phyloP scores from a whole-genome alignment of 92 coral and sea anemone genomes.

The Porites divaricata region DNA sequence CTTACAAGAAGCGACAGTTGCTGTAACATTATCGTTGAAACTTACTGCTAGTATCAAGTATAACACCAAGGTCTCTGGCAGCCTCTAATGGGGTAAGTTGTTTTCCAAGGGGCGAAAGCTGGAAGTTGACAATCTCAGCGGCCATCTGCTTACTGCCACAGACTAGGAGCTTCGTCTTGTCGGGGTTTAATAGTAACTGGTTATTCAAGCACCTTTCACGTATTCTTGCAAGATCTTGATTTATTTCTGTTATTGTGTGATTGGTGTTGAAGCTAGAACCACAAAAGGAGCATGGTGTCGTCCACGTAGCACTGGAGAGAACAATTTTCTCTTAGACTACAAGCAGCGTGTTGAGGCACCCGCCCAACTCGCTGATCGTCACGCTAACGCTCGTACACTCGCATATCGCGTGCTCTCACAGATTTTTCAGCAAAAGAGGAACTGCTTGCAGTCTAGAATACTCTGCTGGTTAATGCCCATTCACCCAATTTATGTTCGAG shows the following conservation, averaged over 20 bases:
- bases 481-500: no score
- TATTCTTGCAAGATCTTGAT: no score
- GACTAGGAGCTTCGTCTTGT: slow-evolving; percentile 37
- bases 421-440: no score
- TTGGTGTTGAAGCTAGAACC: slow-evolving; percentile 35
- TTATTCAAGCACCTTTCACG: no score
- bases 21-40: slow-evolving; percentile 22
- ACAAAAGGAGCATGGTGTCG: slow-evolving; percentile 48
- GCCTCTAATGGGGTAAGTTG: slow-evolving; percentile 18
- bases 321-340: neutral
- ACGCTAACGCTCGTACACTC: no score
- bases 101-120: slow-evolving; percentile 36
- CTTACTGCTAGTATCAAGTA: slow-evolving; percentile 32
- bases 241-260: slow-evolving; percentile 10
- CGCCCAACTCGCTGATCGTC: no score
- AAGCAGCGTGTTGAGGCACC: no score
- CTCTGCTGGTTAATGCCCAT: no score
- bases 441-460: no score
- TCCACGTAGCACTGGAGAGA: slow-evolving; percentile 52
- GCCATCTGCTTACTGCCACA: slow-evolving; percentile 25
- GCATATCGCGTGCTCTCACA: no score
- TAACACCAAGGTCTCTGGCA: neutral
- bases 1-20: slow-evolving; percentile 34
- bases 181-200: slow-evolving; percentile 21
- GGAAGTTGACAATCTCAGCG: slow-evolving; percentile 10